Evolutionary conservation across 2,797 vertebrate species (phyloP).

Genomic region (Halcyon badia): DNA sequence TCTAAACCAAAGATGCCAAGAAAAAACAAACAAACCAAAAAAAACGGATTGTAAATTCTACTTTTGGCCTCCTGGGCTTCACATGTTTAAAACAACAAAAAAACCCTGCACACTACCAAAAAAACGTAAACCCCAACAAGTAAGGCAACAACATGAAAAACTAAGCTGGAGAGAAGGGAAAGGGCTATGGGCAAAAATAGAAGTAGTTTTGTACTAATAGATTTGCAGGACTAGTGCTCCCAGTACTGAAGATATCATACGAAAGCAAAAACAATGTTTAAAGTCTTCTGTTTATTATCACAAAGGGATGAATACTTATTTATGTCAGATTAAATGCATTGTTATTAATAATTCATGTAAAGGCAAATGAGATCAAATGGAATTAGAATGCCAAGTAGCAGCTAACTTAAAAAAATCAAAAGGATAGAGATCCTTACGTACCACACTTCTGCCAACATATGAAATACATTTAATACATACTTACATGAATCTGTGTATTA

Average conservation of each 20-base stretch:
- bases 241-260: background rate
- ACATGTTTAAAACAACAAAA: background rate
- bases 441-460: background rate
- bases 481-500: background rate
- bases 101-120: background rate
- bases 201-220: background rate
- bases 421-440: background rate
- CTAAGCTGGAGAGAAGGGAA: background rate
- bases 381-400: background rate
- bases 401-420: background rate
- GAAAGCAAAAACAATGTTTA: background rate
- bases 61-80: background rate
- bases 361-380: background rate
- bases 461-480: background rate
- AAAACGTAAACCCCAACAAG: background rate
- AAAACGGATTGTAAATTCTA: background rate
- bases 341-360: background rate
- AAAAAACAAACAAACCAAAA: background rate
- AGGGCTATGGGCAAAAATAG: background rate
- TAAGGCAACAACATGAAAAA: background rate
- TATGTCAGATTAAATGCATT: background rate
- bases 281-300: background rate
- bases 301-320: background rate
- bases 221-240: background rate
- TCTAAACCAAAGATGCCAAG: background rate